phyloP scores from a whole-genome alignment of 2,797 vertebrate species.

The Leptodactylus fallax region DNA sequence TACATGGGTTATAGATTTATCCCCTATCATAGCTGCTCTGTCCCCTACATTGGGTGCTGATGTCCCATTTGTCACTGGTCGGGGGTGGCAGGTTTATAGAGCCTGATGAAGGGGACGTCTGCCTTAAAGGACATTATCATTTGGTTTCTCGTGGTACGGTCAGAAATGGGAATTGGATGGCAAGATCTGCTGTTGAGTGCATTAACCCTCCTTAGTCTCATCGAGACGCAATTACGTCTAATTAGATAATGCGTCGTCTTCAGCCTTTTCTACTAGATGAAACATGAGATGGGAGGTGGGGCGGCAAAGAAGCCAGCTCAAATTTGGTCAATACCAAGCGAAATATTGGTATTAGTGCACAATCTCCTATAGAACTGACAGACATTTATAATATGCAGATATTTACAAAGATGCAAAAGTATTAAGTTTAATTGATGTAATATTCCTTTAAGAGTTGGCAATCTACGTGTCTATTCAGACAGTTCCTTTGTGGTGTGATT shows the following conservation, averaged over 20 bases:
- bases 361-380: too few relatives aligned
- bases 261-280: background rate
- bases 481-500: too few relatives aligned
- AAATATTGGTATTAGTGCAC: background rate
- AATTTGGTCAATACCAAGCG: background rate
- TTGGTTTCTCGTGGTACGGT: background rate
- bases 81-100: background rate
- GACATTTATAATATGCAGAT: too few relatives aligned
- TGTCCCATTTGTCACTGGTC: conserved; percentile 34
- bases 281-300: too few relatives aligned
- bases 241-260: conserved; percentile 34
- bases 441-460: too few relatives aligned
- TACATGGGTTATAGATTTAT: conserved; percentile 31
- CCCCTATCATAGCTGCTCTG: background rate
- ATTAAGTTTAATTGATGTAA: too few relatives aligned
- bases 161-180: conserved; percentile 26
- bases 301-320: background rate
- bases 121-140: background rate
- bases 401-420: too few relatives aligned
- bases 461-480: too few relatives aligned
- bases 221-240: conserved; percentile 28
- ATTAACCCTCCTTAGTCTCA: conserved; percentile 13
- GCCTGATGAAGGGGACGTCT: background rate
- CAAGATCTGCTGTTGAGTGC: conserved; percentile 9
- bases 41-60: background rate